A percentile compares a stretch with the other conserved stretches of the same genome.
Conservation (phyloP, 2,113 vertebrate species). For the Castor canadensis region DNA sequence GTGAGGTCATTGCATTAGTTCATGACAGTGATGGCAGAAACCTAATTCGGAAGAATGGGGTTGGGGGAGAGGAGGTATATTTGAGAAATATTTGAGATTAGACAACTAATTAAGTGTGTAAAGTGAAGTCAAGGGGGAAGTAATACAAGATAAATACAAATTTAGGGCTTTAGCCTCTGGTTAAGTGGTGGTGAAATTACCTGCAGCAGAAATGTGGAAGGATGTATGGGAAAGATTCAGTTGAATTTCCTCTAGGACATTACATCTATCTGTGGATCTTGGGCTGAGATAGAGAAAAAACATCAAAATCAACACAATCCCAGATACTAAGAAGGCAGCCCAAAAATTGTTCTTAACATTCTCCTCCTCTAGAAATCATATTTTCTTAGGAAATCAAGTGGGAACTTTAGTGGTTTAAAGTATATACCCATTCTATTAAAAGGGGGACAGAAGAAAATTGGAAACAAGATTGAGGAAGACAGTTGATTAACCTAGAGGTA, state of each 20-base stretch:
- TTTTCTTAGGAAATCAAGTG: not conserved
- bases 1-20: not conserved
- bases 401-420: not conserved
- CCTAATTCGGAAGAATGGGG: not conserved
- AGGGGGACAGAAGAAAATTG: not conserved
- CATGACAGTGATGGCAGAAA: not conserved
- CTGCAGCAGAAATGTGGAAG: not conserved
- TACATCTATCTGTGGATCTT: not conserved
- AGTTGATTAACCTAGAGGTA: not conserved
- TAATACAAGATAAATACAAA: not conserved
- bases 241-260: not conserved
- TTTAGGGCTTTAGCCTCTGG: not conserved
- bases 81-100: not conserved
- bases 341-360: not conserved
- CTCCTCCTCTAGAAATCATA: not conserved
- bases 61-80: not conserved
- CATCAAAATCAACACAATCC: not conserved
- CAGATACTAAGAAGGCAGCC: not conserved
- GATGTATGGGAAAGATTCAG: not conserved
- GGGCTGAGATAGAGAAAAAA: not conserved
- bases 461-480: not conserved
- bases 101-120: not conserved
- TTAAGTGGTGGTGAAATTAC: not conserved
- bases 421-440: not conserved
- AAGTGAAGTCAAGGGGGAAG: not conserved